These are phyloP conservation scores for Arvicanthis niloticus DNA, from an alignment of 2,113 vertebrate genomes.

Conservation along the genomic window DNA sequence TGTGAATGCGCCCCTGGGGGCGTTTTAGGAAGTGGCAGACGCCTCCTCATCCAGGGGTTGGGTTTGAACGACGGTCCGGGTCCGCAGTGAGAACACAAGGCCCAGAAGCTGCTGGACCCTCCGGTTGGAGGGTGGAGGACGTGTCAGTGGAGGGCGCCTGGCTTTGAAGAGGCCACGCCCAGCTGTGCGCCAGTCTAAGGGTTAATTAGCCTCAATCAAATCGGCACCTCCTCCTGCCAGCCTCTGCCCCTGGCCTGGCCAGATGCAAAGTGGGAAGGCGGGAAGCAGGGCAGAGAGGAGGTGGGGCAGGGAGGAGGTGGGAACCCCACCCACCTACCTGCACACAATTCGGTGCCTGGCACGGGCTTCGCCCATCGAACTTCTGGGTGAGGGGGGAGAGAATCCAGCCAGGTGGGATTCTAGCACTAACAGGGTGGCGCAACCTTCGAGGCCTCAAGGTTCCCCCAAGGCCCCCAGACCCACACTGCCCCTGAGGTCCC, in stretches of 20 bases:
- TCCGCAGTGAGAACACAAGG: not conserved
- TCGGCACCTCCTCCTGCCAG: slow-evolving; percentile 46
- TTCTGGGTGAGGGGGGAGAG: not conserved
- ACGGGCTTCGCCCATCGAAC: too few relatives aligned
- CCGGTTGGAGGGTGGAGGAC: not conserved
- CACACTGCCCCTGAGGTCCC: not conserved
- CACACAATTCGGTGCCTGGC: not conserved
- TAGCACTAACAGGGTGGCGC: not conserved
- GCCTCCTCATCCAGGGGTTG: not conserved
- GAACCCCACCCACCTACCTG: not conserved
- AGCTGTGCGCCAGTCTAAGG: slow-evolving; percentile 47
- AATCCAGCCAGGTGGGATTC: not conserved
- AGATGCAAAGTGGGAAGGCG: not conserved
- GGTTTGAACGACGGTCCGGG: not conserved
- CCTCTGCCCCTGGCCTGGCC: slow-evolving; percentile 33
- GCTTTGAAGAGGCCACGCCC: slow-evolving; percentile 70
- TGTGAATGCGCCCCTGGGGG: not conserved
- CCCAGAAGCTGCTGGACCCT: not conserved
- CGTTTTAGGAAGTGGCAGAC: not conserved
- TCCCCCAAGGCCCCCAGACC: not conserved
- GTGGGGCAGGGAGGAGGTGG: not conserved
- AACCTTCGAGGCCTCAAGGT: not conserved
- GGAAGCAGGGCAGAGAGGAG: too few relatives aligned
- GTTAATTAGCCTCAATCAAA: slow-evolving; percentile 76
- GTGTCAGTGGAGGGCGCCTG: slow-evolving; percentile 25